A percentile compares a stretch with the other conserved stretches of the same genome.
phyloP scores from a whole-genome alignment of 2,113 vertebrate species.

The Scytalopus superciliaris region DNA sequence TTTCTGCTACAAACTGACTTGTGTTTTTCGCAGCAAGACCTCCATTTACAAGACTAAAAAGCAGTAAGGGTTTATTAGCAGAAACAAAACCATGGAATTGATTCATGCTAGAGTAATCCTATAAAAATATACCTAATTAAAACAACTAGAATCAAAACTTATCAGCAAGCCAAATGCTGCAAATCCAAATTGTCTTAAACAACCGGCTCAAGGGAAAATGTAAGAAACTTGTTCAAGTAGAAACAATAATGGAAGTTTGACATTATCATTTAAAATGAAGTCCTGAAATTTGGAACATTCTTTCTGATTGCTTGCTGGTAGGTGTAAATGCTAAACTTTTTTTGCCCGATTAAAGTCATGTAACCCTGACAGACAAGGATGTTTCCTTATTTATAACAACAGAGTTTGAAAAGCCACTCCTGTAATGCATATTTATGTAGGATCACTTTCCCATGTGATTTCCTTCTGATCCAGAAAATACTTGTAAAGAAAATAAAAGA shows the following conservation, averaged over 20 bases:
- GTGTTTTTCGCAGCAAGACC: background rate
- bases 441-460: background rate
- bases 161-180: background rate
- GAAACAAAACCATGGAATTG: background rate
- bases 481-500: background rate
- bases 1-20: background rate
- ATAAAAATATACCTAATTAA: constrained; percentile 10
- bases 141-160: background rate
- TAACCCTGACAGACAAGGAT: background rate
- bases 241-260: background rate
- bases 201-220: background rate
- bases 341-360: background rate
- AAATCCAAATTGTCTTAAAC: background rate
- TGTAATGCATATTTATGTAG: background rate
- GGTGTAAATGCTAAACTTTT: background rate
- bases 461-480: background rate
- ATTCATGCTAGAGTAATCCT: background rate
- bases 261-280: background rate
- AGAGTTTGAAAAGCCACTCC: background rate
- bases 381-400: background rate
- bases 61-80: background rate
- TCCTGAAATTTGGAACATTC: background rate
- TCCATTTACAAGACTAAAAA: background rate
- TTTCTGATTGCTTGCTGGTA: background rate
- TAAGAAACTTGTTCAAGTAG: background rate